Percentiles rank a stretch among this genome's conserved stretches.
Conservation (phyloP, 2,888 invertebrate genomes). For the Tipula lateralis region DNA sequence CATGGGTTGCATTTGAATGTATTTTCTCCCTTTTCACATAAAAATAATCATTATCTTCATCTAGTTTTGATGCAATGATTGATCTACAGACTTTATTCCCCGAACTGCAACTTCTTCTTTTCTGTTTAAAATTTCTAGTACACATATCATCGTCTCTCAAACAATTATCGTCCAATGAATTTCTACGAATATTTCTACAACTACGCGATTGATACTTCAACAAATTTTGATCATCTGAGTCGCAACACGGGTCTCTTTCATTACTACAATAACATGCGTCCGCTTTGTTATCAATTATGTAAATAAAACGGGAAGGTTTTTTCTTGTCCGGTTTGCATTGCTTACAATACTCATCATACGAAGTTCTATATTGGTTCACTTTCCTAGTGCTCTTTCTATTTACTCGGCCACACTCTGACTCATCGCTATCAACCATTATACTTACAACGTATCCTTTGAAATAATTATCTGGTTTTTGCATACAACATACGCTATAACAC, state of each 20-base stretch:
- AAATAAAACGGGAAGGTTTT: background rate
- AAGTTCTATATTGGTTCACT: background rate
- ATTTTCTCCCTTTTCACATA: too few relatives aligned
- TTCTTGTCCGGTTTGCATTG: background rate
- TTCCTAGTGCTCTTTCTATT: background rate
- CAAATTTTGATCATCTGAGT: too few relatives aligned
- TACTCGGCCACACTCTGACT: background rate
- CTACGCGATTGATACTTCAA: background rate
- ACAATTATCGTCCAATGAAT: background rate
- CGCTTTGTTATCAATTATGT: background rate
- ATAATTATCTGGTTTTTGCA: background rate
- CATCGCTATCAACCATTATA: background rate
- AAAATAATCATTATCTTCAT: background rate
- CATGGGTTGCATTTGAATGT: background rate
- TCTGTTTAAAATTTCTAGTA: too few relatives aligned
- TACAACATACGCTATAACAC: background rate
- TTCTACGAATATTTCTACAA: background rate
- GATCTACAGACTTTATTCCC: background rate
- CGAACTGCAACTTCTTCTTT: background rate
- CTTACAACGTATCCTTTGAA: background rate
- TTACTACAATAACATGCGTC: background rate
- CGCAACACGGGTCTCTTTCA: too few relatives aligned
- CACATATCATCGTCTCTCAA: too few relatives aligned
- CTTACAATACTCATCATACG: background rate
- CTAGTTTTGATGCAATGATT: background rate